Percentiles rank a stretch among this genome's conserved stretches.
Conservation (phyloP, 2,113 vertebrate species). For the Amblyornis subalaris region DNA sequence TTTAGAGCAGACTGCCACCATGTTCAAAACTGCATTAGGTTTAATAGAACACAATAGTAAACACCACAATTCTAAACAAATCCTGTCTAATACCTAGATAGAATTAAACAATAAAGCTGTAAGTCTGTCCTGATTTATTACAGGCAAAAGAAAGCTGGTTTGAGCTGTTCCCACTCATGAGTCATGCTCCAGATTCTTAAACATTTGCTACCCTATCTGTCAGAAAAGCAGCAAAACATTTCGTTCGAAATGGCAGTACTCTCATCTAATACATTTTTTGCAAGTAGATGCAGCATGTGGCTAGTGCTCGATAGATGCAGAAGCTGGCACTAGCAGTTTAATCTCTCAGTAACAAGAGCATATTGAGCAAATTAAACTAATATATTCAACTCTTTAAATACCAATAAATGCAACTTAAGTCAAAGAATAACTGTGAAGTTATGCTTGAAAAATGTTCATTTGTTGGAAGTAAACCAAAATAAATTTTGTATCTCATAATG, state of each 20-base stretch:
- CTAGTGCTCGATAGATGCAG: background rate
- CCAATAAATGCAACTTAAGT: background rate
- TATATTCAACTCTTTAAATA: background rate
- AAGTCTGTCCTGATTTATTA: constrained; percentile 8
- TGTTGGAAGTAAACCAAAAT: background rate
- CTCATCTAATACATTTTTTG: background rate
- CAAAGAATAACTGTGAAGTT: background rate
- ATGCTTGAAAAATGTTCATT: background rate
- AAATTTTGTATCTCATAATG: background rate
- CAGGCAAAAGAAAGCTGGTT: constrained; percentile 19
- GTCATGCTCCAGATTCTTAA: constrained; percentile 50
- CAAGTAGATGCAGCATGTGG: constrained; percentile 2
- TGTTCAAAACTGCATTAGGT: background rate
- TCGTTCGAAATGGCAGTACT: constrained; percentile 21
- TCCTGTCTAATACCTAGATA: background rate
- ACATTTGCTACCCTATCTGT: constrained; percentile 37
- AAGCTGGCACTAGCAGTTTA: background rate
- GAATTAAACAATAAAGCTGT: background rate
- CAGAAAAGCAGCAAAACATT: constrained; percentile 44
- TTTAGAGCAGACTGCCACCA: background rate
- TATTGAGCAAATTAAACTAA: background rate
- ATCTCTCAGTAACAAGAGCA: background rate
- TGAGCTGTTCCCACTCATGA: constrained; percentile 26
- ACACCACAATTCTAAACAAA: constrained; percentile 1
- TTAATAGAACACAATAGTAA: background rate